These are phyloP conservation scores for Trissolcus japonicus DNA, from an alignment of 2,888 invertebrate species.

Conservation along the genomic window DNA sequence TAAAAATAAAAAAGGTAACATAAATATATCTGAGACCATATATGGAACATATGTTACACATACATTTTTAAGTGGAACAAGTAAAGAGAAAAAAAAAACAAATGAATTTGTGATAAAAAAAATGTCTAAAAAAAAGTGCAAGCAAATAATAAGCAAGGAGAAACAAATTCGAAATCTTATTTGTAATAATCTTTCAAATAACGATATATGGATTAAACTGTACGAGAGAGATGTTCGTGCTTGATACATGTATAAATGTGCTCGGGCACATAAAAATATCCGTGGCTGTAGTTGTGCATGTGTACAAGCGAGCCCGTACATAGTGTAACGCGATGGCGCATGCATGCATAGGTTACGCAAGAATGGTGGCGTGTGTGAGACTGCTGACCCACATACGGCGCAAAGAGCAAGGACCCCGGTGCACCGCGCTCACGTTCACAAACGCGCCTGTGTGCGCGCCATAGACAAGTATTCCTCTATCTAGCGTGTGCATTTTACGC, in stretches of 20 bases:
- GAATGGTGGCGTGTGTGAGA: conserved; percentile 75
- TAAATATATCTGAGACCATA: no score
- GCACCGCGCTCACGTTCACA: conserved; percentile 63
- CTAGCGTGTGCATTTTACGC: conserved; percentile 40
- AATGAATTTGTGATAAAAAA: no score
- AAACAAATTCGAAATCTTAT: conserved; percentile 7
- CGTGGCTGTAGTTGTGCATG: conserved; percentile 22
- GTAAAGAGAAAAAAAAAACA: no score
- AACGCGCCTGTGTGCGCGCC: conserved; percentile 16
- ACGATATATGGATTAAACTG: conserved; percentile 36
- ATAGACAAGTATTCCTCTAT: conserved; percentile 32
- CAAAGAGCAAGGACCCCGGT: conserved; percentile 76
- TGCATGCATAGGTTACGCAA: conserved; percentile 76
- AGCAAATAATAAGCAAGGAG: no score
- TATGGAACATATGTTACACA: no score
- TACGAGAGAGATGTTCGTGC: conserved; percentile 40
- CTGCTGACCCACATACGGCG: conserved; percentile 76
- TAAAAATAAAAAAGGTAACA: no score
- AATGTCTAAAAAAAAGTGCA: no score
- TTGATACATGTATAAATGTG: conserved; percentile 40
- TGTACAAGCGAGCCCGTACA: conserved; percentile 22
- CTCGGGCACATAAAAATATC: conserved; percentile 21
- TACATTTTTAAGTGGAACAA: no score
- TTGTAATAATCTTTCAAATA: conserved; percentile 34
- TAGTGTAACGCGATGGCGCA: conserved; percentile 62